Conservation (phyloP, 2,113 vertebrate species). For the Monopterus albus region DNA sequence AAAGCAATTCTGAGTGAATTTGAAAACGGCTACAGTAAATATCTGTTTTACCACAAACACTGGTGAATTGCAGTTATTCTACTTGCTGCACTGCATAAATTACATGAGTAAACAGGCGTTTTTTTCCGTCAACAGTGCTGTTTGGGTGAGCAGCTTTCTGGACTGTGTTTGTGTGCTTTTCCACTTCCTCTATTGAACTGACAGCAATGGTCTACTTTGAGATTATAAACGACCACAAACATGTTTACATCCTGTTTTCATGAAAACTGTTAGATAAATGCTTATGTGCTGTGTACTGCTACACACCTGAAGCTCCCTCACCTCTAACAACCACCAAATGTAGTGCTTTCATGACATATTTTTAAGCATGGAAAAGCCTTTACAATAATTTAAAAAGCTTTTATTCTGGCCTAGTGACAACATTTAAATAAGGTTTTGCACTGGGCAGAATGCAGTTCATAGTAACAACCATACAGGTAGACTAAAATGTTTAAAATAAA, state of each 20-base stretch:
- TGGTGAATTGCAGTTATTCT: not conserved
- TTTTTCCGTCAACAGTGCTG: too few relatives aligned
- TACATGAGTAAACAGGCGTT: not conserved
- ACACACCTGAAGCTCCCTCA: slow-evolving; percentile 16
- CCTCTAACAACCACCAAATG: slow-evolving; percentile 22
- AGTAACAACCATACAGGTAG: not conserved
- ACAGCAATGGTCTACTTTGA: not conserved
- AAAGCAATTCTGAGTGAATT: not conserved
- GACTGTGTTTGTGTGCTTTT: not conserved
- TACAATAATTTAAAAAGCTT: not conserved
- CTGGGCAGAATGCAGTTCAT: not conserved
- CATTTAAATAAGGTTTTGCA: not conserved
- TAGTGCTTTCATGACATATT: not conserved
- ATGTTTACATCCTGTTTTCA: not conserved
- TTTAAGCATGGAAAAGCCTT: not conserved
- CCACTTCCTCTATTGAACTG: not conserved
- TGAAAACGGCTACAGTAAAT: not conserved
- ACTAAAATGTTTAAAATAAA: not conserved
- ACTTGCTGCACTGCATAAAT: not conserved
- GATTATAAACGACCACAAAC: slow-evolving; percentile 5
- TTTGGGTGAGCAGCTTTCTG: not conserved
- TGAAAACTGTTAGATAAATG: not conserved
- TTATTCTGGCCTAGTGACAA: not conserved
- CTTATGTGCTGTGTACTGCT: slow-evolving; percentile 18
- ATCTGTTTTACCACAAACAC: slow-evolving; percentile 1